Evolutionary conservation across 2,113 vertebrate species (phyloP), one percentile per base, ranked within the genome.

Genomic region (Bambusicola thoracicus): DNA sequence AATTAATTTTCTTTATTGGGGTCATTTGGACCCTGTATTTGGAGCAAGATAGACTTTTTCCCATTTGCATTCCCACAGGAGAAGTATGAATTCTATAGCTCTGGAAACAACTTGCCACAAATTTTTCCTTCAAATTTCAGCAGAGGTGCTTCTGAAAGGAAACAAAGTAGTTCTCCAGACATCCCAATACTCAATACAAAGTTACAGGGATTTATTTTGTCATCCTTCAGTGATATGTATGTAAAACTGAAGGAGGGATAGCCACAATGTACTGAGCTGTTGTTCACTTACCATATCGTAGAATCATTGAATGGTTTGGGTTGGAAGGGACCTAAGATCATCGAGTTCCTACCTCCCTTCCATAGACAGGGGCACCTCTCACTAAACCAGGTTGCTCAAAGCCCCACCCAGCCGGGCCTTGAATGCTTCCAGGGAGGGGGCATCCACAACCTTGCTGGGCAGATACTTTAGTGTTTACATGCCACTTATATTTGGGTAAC

Each of bases 161-260:
- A 81, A 22, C 2, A 27, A 20, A 13, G 51, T 36, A 46, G 8
- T 88, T 78, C 78, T 63, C 55, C 18, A 59, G 2, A 18, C 21
- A n/a, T 38, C 19, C 43, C 55, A 87, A 67, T 6, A 4, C 0
- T 2, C 30, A 68, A 24, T 65, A 86, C 0, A 0, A 34, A 81
- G 72, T 38, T n/a, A 38, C 3, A 12, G 25, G 49, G 25, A 17
- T 59, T 73, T 80, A 16, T 67, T 24, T 22, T 78, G 27, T 44
- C 30, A 16, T 19, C 15, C 25, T 55, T 86, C 46, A 24, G 25
- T 65, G 27, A 19, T 67, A 53, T 0, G 0, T 66, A 73, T 22
- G 6, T 62, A 41, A 85, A 32, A 13, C 41, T 73, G 48, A 69
- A 73, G 51, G 41, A 74, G 41, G 12, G 11, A 38, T 73, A 73